phyloP scores from a whole-genome alignment of 2,888 invertebrate genomes.

The Leucophora obtusa region DNA sequence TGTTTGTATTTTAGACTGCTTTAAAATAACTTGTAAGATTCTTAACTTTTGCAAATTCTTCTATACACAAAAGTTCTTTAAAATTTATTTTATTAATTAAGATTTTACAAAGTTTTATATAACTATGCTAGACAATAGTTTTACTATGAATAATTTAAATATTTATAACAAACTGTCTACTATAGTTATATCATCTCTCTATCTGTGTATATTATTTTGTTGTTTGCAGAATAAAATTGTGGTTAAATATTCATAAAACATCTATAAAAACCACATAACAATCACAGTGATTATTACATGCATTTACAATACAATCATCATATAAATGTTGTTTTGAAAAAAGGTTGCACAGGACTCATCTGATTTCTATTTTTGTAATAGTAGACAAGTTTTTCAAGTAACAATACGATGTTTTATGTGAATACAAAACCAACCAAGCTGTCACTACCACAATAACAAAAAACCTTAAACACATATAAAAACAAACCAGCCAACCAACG shows the following conservation, averaged over 20 bases:
- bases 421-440: constrained; percentile 45
- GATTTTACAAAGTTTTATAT: too few relatives aligned
- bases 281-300: constrained; percentile 31
- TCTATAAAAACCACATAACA: constrained; percentile 36
- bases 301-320: neutral
- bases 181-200: neutral
- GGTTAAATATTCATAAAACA: constrained; percentile 48
- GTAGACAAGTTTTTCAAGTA: constrained; percentile 20
- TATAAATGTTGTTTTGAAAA: constrained; percentile 6
- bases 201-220: constrained; percentile 35
- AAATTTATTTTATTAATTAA: too few relatives aligned
- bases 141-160: too few relatives aligned
- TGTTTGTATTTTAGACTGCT: too few relatives aligned
- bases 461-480: neutral
- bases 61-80: too few relatives aligned
- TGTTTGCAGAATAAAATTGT: constrained; percentile 35
- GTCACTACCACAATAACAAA: constrained; percentile 33
- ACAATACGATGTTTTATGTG: neutral
- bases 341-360: neutral
- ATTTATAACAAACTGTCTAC: too few relatives aligned
- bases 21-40: too few relatives aligned
- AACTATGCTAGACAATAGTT: too few relatives aligned
- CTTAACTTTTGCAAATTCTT: too few relatives aligned
- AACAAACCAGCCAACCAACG: constrained; percentile 30
- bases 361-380: constrained; percentile 10